Conservation (phyloP, 2,888 invertebrate species). For the Acrocyrtus sp. region DNA sequence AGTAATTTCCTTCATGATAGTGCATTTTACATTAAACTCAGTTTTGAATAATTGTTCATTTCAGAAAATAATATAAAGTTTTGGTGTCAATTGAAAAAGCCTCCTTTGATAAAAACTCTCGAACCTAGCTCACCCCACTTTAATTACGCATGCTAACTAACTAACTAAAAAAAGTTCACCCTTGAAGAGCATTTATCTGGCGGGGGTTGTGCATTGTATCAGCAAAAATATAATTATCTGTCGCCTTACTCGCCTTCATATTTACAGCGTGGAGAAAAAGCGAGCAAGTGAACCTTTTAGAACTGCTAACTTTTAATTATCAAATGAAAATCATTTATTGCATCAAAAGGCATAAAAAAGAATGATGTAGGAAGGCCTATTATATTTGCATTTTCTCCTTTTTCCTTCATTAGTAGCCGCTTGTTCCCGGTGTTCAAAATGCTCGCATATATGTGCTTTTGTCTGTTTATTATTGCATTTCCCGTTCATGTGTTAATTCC, state of each 20-base stretch:
- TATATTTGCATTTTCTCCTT: constrained; percentile 5
- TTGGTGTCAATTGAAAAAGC: background rate
- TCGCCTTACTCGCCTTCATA: constrained; percentile 13
- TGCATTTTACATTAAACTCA: background rate
- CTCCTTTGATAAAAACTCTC: no score
- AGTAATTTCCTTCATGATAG: constrained; percentile 7
- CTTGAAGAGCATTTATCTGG: no score
- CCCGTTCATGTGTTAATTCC: background rate
- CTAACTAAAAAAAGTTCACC: no score
- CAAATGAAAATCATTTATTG: constrained; percentile 36
- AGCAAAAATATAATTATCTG: background rate
- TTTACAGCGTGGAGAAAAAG: constrained; percentile 22
- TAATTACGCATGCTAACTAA: no score
- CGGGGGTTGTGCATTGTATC: background rate
- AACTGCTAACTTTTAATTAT: constrained; percentile 47
- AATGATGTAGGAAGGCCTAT: no score
- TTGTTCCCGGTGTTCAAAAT: background rate
- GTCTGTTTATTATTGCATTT: background rate
- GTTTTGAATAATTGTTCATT: constrained; percentile 9
- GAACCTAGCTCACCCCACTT: background rate
- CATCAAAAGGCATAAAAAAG: no score
- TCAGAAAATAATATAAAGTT: background rate
- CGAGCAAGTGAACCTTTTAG: constrained; percentile 20
- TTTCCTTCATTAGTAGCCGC: constrained; percentile 22
- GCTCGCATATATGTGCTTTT: background rate